phyloP scores from a whole-genome alignment of 2,797 vertebrate species.

The Eulemur mongoz region DNA sequence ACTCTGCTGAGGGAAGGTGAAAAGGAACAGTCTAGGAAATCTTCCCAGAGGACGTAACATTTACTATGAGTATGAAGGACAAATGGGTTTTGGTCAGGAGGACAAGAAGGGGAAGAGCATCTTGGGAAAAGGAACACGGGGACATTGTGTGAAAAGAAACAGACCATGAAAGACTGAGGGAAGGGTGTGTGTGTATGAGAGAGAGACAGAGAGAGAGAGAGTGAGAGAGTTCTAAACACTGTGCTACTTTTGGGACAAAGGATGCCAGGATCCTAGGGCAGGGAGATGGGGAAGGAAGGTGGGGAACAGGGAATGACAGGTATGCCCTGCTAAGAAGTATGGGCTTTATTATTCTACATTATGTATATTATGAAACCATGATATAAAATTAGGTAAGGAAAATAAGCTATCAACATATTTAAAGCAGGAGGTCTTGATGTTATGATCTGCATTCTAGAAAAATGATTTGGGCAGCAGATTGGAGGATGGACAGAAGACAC shows the following conservation, averaged over 20 bases:
- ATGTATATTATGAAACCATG: neutral
- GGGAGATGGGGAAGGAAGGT: neutral
- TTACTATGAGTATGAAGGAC: neutral
- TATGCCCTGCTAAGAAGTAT: neutral
- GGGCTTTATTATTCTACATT: neutral
- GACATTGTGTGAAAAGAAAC: neutral
- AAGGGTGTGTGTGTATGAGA: neutral
- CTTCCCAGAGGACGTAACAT: neutral
- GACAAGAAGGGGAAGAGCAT: neutral
- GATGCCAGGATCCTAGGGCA: neutral
- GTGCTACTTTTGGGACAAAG: neutral
- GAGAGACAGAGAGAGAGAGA: neutral
- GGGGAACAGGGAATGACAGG: neutral
- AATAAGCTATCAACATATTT: neutral
- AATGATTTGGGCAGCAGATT: neutral
- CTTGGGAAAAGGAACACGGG: neutral
- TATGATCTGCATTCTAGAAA: constrained; percentile 4
- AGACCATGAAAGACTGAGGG: neutral
- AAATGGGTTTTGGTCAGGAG: neutral
- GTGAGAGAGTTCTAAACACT: neutral
- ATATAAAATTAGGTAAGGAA: neutral
- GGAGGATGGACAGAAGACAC: neutral
- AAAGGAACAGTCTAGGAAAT: neutral
- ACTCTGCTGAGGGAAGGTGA: neutral
- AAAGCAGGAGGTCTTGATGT: neutral